Base-by-base conservation (phyloP, 2,113 vertebrate species). In the Puntigrus tetrazona region DNA sequence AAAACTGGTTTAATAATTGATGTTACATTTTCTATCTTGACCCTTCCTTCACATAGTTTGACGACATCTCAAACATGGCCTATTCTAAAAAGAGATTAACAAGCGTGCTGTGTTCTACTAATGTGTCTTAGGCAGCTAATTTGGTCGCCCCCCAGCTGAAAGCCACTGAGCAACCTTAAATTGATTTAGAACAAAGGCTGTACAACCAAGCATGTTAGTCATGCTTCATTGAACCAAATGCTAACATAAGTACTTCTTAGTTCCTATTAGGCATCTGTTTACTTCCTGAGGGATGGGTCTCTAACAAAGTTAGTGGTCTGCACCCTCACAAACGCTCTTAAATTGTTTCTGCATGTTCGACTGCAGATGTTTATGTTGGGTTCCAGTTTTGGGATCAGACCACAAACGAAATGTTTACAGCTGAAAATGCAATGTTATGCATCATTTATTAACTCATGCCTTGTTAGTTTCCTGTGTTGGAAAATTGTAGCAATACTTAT, bases 281-380 rank as follows among this genome's bases (percentile, higher is more conserved):
- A 50, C 36, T 85, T 87, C 78, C 86, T 82, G 22, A 25, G 52
- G 84, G 50, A 81, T 77, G 83, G 78, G 27, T 55, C 45, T 77
- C 72, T 84, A 72, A 84, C 5, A 8, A 84, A 80, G 83, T 87
- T 87, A 87, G 81, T 67, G 74, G 65, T 84, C 69, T 79, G 80
- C 55, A 31, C 36, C 47, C 38, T 74, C 41, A 61, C 25, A 86
- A 78, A 72, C 59, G 85, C 85, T 86, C 52, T 86, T 47, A 79
- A 75, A 79, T 77, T n/a, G 38, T 14, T 73, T 55, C 67, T 43
- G 27, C 76, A 57, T n/a, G 22, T 57, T 73, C 45, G 14, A 67
- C 70, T 41, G 65, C 85, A 86, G 73, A 73, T 84, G 81, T 65
- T n/a, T 16, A 11, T 57, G 31, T 22, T 5, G 45, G 52, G n/a